Base-by-base conservation (phyloP, 2,888 invertebrate genomes). In the Falcaria lacertinaria region DNA sequence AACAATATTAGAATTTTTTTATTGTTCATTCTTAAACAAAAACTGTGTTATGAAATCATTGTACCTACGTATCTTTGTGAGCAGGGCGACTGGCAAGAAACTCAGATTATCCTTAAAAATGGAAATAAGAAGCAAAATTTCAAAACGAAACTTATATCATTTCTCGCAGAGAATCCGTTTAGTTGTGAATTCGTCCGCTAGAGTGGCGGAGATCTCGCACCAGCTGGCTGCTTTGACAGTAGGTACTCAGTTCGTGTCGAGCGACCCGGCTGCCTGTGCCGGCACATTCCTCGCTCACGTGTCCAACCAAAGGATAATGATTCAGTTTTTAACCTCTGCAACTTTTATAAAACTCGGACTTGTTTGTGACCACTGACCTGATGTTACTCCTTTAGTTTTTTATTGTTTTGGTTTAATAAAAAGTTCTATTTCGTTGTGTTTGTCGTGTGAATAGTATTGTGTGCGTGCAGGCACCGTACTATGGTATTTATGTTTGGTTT, bases 171-270 rank as follows among this genome's bases (percentile, higher is more conserved):
- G 63, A 60, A 57, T 66, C 55, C 64, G 51, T 64, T 81, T 84
- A 86, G 84, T 86, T 86, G 68, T 57, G 68, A 69, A 69, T 79
- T 77, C 63, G 74, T 58, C 84, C 87, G 81, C 84, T 67, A 87
- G 87, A 83, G 86, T 65, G 78, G 66, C 74, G 62, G 68, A 61
- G 71, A 69, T 70, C 74, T 67, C 69, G 56, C 53, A 74, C 84
- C 85, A 85, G 83, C 84, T 82, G 78, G 80, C 72, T 65, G 61
- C 60, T 73, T 80, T 83, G 84, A 83, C 83, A 80, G 80, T 79
- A 28, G 3, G 7, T 11, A 71, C 69, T 69, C 69, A 62, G 73
- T 64, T 68, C 75, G 69, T 69, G 75, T 70, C 80, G 73, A 69
- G 74, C 72, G 75, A 69, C 64, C 65, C 66, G 69, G 64, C 58